These are phyloP conservation scores for Anarhynchus alexandrinus DNA, from an alignment of 2,113 vertebrate genomes.

Conservation along the genomic window DNA sequence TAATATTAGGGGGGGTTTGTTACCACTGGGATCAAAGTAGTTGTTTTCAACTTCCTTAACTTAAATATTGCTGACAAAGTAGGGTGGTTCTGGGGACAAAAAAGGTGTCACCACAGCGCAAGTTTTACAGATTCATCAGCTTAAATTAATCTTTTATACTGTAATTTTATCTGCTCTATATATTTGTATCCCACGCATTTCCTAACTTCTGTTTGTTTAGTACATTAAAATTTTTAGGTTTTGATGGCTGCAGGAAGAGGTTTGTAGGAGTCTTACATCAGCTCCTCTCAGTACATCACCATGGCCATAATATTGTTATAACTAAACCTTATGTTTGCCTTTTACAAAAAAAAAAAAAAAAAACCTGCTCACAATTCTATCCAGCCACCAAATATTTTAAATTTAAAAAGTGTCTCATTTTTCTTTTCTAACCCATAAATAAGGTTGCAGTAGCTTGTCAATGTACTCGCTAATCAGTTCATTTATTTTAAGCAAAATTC, in stretches of 20 bases:
- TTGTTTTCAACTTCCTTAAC: neutral
- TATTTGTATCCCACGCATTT: neutral
- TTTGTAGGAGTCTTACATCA: neutral
- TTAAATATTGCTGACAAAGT: neutral
- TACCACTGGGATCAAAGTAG: neutral
- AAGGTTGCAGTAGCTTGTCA: neutral
- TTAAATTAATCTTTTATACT: neutral
- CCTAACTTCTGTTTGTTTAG: neutral
- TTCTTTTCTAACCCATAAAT: neutral
- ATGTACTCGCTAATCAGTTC: neutral
- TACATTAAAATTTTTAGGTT: neutral
- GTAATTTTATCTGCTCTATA: neutral
- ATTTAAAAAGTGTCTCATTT: neutral
- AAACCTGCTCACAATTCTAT: neutral
- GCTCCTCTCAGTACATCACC: neutral
- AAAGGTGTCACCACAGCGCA: neutral
- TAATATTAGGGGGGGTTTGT: neutral
- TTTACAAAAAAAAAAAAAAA: neutral
- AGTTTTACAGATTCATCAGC: neutral
- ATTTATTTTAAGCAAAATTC: slow-evolving; percentile 1
- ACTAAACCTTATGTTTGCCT: neutral
- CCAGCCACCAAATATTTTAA: neutral
- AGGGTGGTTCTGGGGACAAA: neutral
- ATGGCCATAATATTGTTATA: neutral
- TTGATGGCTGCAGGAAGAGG: neutral